A percentile compares a stretch with the other conserved stretches of the same genome.
Evolutionary conservation across 2,888 invertebrate genomes (phyloP).

Genomic region (Smittia aterrima): DNA sequence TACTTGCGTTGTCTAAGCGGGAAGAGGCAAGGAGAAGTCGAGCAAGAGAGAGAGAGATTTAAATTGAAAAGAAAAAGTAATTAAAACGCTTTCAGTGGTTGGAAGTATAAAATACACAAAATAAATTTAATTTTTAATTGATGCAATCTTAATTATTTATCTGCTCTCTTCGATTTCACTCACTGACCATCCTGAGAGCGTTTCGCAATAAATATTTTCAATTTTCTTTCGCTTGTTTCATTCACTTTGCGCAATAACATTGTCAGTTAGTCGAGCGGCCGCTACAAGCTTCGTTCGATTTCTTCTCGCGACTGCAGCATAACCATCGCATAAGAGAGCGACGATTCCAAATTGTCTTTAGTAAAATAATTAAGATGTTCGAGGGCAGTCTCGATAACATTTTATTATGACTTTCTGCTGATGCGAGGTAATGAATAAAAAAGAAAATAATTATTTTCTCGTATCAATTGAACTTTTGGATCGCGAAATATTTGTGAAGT

Average conservation of each 20-base stretch:
- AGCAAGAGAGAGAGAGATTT: neutral
- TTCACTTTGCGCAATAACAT: slow-evolving; percentile 30
- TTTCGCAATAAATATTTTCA: neutral
- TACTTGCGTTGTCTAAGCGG: neutral
- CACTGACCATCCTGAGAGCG: neutral
- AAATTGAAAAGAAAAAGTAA: slow-evolving; percentile 21
- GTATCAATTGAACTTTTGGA: no score
- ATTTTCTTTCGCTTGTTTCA: slow-evolving; percentile 34
- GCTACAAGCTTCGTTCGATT: neutral
- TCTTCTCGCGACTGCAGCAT: slow-evolving; percentile 5
- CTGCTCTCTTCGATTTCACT: slow-evolving; percentile 15
- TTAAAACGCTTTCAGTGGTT: slow-evolving; percentile 14
- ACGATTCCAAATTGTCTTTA: neutral
- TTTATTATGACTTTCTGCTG: neutral
- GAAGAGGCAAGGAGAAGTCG: no score
- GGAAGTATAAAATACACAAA: slow-evolving; percentile 24
- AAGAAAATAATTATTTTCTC: neutral
- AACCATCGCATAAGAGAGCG: neutral
- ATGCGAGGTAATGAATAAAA: neutral
- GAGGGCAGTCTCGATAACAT: slow-evolving; percentile 15
- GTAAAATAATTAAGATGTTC: slow-evolving; percentile 39
- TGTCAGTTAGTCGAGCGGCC: neutral
- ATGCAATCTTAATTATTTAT: slow-evolving; percentile 40
- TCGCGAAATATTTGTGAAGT: no score
- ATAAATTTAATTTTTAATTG: slow-evolving; percentile 33